Conservation (phyloP, 2,797 vertebrate genomes). For the Anableps anableps region DNA sequence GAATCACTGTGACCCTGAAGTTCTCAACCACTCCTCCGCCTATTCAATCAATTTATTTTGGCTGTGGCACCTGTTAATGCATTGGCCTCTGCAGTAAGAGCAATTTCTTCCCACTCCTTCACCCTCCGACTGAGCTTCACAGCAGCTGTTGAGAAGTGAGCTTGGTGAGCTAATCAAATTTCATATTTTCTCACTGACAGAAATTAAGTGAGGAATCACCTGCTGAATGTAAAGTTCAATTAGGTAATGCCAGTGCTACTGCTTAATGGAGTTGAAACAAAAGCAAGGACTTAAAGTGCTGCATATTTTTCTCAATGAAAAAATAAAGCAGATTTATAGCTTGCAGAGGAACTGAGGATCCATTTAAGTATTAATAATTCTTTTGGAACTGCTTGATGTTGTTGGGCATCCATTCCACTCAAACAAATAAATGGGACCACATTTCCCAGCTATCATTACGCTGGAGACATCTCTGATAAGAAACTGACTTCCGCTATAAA, state of each 20-base stretch:
- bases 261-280: constrained; percentile 15
- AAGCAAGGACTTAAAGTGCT: constrained; percentile 4
- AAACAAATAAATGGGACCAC: too few species aligned
- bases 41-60: constrained; percentile 65
- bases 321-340: background rate
- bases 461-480: too few species aligned
- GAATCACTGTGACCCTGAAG: constrained; percentile 65
- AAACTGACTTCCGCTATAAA: too few species aligned
- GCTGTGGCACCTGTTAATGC: constrained; percentile 52
- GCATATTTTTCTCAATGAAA: background rate
- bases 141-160: constrained; percentile 20
- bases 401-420: too few species aligned
- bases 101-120: constrained; percentile 59
- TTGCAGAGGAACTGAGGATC: constrained; percentile 22
- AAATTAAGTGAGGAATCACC: constrained; percentile 14
- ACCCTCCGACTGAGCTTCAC: constrained; percentile 45
- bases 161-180: constrained; percentile 26
- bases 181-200: constrained; percentile 20
- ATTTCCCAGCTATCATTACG: too few species aligned
- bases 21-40: constrained; percentile 58
- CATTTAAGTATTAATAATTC: constrained; percentile 34
- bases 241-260: constrained; percentile 1
- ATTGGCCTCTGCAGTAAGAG: constrained; percentile 51
- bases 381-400: constrained; percentile 11
- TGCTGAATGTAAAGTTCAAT: constrained; percentile 10